These are phyloP conservation scores for Phalacrocorax brasilianus DNA, from an alignment of 2,113 vertebrate genomes.

Conservation along the genomic window DNA sequence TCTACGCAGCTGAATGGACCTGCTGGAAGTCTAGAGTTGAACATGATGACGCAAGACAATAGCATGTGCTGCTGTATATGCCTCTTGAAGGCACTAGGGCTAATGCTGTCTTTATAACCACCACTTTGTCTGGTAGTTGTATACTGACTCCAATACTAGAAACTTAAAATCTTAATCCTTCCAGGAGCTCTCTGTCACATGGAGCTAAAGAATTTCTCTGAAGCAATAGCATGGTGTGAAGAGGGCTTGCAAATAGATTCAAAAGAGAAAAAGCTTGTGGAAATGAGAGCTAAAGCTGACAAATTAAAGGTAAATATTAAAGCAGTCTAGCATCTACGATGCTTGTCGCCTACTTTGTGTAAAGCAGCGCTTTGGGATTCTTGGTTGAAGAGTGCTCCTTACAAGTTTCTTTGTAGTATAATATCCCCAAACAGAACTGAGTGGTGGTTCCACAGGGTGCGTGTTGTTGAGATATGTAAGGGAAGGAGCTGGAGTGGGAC, in stretches of 20 bases:
- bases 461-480: background rate
- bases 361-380: background rate
- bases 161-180: background rate
- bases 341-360: background rate
- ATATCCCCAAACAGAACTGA: background rate
- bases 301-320: slow-evolving; percentile 81
- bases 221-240: slow-evolving; percentile 89
- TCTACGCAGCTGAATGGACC: background rate
- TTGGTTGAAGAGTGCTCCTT: background rate
- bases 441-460: fast-evolving
- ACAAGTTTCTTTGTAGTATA: background rate
- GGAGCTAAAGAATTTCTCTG: slow-evolving; percentile 82
- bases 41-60: fast-evolving
- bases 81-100: background rate
- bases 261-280: slow-evolving; percentile 86
- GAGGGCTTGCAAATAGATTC: slow-evolving; percentile 84
- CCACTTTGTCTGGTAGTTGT: background rate
- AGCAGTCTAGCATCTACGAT: background rate
- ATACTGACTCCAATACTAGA: background rate
- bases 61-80: background rate
- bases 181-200: slow-evolving; percentile 90
- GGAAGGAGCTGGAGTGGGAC: background rate
- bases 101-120: background rate
- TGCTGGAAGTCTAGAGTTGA: background rate
- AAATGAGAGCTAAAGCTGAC: slow-evolving; percentile 84